phyloP scores from a whole-genome alignment of 2,113 vertebrate species.

The Protobothrops flavoviridis region DNA sequence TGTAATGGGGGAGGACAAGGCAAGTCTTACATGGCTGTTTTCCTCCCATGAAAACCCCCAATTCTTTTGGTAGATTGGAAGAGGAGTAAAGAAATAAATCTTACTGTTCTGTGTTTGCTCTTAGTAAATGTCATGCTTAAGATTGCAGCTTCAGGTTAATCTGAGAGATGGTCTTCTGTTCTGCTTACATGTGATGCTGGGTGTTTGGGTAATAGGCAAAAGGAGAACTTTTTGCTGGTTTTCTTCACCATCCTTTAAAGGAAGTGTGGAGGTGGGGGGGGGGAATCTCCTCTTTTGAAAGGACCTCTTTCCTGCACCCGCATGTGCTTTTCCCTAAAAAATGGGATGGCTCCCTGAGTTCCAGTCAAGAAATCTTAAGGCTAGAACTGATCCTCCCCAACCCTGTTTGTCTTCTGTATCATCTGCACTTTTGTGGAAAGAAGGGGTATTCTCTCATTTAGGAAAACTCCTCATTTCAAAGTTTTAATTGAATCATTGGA shows the following conservation, averaged over 20 bases:
- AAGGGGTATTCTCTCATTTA: not conserved
- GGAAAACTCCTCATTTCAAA: not conserved
- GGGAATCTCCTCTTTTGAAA: not conserved
- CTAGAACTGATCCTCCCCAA: not conserved
- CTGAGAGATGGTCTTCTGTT: not conserved
- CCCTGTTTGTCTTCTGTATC: not conserved
- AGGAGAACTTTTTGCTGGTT: not conserved
- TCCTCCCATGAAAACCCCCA: not conserved
- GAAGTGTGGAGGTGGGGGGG: not conserved
- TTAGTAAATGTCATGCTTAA: not conserved
- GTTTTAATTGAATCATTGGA: not conserved
- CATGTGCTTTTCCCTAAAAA: too few species aligned
- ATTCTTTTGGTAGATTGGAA: not conserved
- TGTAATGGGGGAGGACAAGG: not conserved
- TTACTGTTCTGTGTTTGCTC: not conserved
- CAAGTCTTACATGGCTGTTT: not conserved
- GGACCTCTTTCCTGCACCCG: not conserved
- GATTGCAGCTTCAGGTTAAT: not conserved
- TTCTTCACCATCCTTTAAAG: not conserved
- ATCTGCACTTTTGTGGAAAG: not conserved
- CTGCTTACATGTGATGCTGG: too few species aligned
- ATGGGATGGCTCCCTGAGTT: not conserved
- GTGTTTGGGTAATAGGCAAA: not conserved
- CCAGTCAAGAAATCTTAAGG: not conserved
- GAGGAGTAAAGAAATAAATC: not conserved